phyloP scores from a whole-genome alignment of 2,888 invertebrate species.

The Stomorhina lunata region DNA sequence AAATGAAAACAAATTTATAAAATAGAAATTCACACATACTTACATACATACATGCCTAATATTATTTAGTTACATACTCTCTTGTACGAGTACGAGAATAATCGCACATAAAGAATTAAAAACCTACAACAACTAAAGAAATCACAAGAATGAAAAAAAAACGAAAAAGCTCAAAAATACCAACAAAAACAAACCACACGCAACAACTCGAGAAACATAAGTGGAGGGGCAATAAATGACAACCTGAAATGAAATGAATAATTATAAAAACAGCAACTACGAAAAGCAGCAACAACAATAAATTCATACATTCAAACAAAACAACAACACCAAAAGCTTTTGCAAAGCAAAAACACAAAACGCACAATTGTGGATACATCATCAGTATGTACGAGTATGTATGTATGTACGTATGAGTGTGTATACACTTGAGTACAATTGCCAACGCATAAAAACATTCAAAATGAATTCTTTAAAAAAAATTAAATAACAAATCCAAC shows the following conservation, averaged over 20 bases:
- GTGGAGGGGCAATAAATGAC: conserved; percentile 11
- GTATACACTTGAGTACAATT: conserved; percentile 21
- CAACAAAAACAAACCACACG: background rate
- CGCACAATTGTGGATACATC: background rate
- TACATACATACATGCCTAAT: background rate
- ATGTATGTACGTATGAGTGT: too few relatives aligned
- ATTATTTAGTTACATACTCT: too few relatives aligned
- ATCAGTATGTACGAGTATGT: too few relatives aligned
- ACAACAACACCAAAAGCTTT: conserved; percentile 27
- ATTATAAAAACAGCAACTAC: background rate
- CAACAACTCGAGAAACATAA: too few relatives aligned
- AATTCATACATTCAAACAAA: conserved; percentile 7
- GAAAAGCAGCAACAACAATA: conserved; percentile 2
- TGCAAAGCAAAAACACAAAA: background rate
- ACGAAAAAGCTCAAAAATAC: background rate
- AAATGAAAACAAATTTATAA: background rate
- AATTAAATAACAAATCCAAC: conserved; percentile 20
- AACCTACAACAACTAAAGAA: conserved; percentile 37
- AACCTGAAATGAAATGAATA: conserved; percentile 17
- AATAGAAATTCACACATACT: conserved; percentile 25
- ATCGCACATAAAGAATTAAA: too few relatives aligned
- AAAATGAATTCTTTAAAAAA: conserved; percentile 55
- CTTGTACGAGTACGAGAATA: too few relatives aligned
- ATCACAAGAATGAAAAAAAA: conserved; percentile 23
- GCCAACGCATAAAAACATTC: conserved; percentile 44